These are phyloP conservation scores for Sebastes flavidus DNA, from an alignment of 2,797 vertebrate species.

Conservation along the genomic window DNA sequence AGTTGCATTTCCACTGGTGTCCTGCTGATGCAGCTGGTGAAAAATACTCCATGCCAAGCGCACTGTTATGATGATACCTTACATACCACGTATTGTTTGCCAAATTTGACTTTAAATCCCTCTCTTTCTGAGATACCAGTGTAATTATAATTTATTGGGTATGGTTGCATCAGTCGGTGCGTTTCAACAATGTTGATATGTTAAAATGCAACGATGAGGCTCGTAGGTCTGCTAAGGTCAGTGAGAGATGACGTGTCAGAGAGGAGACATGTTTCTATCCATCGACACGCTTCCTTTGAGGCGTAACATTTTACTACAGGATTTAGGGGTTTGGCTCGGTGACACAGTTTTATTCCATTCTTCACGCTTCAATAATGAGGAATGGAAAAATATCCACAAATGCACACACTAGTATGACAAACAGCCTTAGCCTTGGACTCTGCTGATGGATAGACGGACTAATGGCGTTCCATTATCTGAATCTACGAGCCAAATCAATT, in stretches of 20 bases:
- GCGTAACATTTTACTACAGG: conserved; percentile 40
- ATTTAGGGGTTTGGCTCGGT: conserved; percentile 27
- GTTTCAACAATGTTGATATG: conserved; percentile 4
- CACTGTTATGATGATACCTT: conserved; percentile 63
- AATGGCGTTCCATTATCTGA: conserved; percentile 55
- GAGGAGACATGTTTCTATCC: conserved; percentile 9
- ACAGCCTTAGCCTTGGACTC: conserved; percentile 22
- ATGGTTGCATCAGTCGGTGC: conserved; percentile 7
- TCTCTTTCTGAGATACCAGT: conserved; percentile 35
- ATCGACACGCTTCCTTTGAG: conserved; percentile 12
- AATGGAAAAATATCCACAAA: conserved; percentile 40
- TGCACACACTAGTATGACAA: conserved; percentile 17
- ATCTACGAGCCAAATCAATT: conserved; percentile 47
- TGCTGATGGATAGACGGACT: conserved; percentile 40
- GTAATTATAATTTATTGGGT: conserved; percentile 47
- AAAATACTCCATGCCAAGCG: conserved; percentile 54
- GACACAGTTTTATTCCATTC: conserved; percentile 25
- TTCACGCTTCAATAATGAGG: conserved; percentile 17
- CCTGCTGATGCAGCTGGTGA: conserved; percentile 76
- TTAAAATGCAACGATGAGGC: neutral
- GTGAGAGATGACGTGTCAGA: neutral
- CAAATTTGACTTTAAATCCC: conserved; percentile 65
- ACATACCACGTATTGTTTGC: conserved; percentile 58
- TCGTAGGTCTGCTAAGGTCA: conserved; percentile 19
- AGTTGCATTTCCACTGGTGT: conserved; percentile 72